phyloP scores from a whole-genome alignment of 2,113 vertebrate genomes.

The western clawed frog (Xenopus tropicalis) region DNA sequence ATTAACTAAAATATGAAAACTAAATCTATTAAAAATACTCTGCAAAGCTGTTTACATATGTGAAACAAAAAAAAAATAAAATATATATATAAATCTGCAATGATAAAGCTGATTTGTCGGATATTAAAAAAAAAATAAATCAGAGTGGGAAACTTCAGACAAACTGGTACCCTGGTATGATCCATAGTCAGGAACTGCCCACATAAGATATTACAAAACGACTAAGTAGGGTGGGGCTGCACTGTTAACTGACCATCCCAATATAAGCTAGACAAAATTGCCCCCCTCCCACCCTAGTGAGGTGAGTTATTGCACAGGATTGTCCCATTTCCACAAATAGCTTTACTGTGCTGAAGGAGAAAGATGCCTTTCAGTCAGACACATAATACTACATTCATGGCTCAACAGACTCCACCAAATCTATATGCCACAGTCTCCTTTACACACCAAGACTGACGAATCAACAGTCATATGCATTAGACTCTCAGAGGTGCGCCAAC shows the following conservation, averaged over 20 bases:
- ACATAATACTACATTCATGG: slow-evolving; percentile 51
- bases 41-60: too few relatives aligned
- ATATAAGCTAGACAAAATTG: slow-evolving; percentile 23
- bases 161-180: too few relatives aligned
- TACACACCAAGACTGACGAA: not conserved
- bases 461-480: not conserved
- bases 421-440: slow-evolving; percentile 36
- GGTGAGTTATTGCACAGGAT: slow-evolving; percentile 24
- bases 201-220: not conserved
- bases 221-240: not conserved
- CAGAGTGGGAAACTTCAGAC: too few relatives aligned
- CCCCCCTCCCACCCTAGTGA: slow-evolving; percentile 2
- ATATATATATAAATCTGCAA: too few relatives aligned
- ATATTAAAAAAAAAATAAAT: too few relatives aligned
- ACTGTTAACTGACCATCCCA: slow-evolving; percentile 8
- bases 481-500: not conserved
- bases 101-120: too few relatives aligned
- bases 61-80: too few relatives aligned
- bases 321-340: slow-evolving; percentile 32
- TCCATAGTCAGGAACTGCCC: too few relatives aligned
- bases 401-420: slow-evolving; percentile 41
- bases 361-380: slow-evolving; percentile 21
- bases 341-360: slow-evolving; percentile 13
- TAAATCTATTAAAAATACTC: too few relatives aligned
- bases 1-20: too few relatives aligned